phyloP scores from a whole-genome alignment of 2,888 invertebrate species.

The Sycophila texana region DNA sequence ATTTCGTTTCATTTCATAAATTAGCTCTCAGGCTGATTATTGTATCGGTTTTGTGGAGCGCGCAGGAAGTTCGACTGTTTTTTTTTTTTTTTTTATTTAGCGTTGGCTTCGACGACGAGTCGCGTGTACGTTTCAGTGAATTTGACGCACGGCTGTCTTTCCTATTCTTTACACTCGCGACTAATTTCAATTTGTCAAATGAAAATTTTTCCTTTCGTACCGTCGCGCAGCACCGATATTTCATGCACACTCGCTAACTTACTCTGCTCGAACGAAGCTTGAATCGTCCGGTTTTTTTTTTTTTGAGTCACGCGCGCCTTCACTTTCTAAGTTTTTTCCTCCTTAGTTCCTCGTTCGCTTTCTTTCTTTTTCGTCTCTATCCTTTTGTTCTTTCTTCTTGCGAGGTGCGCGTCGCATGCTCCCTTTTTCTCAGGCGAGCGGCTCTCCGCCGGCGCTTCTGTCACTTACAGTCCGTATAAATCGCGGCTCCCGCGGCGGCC shows the following conservation, averaged over 20 bases:
- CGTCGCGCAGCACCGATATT: too few species aligned
- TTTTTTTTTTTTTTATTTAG: too few species aligned
- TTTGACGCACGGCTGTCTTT: too few species aligned
- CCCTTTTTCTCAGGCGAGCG: constrained; percentile 52
- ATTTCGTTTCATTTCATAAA: constrained; percentile 26
- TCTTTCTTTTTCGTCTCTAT: not conserved
- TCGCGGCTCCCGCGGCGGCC: constrained; percentile 57
- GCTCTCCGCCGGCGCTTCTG: constrained; percentile 58
- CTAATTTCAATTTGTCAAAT: too few species aligned
- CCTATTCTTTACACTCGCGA: too few species aligned
- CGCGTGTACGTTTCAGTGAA: too few species aligned
- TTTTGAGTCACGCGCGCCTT: not conserved
- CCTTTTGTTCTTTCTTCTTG: constrained; percentile 24
- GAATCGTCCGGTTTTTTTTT: not conserved
- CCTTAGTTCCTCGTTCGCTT: constrained; percentile 55
- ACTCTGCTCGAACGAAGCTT: too few species aligned
- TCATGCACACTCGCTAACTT: too few species aligned
- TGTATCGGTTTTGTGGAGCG: constrained; percentile 62
- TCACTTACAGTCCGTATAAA: constrained; percentile 71
- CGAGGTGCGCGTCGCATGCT: not conserved
- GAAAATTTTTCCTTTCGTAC: too few species aligned
- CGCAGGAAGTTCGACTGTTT: too few species aligned
- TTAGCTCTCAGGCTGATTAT: constrained; percentile 19
- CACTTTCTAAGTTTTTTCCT: constrained; percentile 54
- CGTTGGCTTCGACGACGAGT: too few species aligned